phyloP scores from a whole-genome alignment of 2,113 vertebrate genomes.

The Campylomormyrus tamandua region DNA sequence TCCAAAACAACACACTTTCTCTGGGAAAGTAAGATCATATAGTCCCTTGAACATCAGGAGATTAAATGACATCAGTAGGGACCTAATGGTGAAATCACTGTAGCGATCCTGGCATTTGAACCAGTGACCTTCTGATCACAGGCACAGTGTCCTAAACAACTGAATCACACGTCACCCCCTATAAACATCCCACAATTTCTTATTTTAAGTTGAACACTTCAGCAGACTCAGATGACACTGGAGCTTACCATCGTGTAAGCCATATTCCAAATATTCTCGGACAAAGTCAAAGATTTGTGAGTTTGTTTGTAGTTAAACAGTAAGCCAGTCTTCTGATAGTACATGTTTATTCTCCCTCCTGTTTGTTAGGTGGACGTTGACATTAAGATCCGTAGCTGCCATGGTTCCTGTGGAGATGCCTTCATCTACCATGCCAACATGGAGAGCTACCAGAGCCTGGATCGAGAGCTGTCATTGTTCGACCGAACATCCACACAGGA shows the following conservation, averaged over 20 bases:
- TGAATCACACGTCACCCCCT: neutral
- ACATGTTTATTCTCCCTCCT: constrained; percentile 10
- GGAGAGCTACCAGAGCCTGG: constrained; percentile 20
- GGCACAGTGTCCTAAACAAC: neutral
- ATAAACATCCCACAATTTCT: neutral
- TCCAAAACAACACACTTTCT: neutral
- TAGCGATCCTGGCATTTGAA: neutral
- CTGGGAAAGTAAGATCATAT: neutral
- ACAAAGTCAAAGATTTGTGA: constrained; percentile 17
- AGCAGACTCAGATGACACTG: neutral
- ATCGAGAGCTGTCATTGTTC: constrained; percentile 19
- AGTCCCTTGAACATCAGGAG: neutral
- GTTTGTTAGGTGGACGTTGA: constrained; percentile 57
- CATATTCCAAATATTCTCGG: neutral
- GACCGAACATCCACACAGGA: neutral
- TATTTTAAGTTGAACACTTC: neutral
- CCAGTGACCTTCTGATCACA: neutral
- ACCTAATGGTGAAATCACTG: neutral
- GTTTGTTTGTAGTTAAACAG: constrained; percentile 25
- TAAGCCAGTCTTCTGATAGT: constrained; percentile 17
- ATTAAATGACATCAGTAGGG: neutral
- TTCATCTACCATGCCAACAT: constrained; percentile 34
- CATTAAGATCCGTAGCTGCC: constrained; percentile 56
- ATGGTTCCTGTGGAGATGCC: constrained; percentile 49
- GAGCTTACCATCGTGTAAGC: neutral